A percentile compares a stretch with the other conserved stretches of the same genome.
phyloP scores from a whole-genome alignment of 2,888 invertebrate species.

The Hemicrepidius hirtus region DNA sequence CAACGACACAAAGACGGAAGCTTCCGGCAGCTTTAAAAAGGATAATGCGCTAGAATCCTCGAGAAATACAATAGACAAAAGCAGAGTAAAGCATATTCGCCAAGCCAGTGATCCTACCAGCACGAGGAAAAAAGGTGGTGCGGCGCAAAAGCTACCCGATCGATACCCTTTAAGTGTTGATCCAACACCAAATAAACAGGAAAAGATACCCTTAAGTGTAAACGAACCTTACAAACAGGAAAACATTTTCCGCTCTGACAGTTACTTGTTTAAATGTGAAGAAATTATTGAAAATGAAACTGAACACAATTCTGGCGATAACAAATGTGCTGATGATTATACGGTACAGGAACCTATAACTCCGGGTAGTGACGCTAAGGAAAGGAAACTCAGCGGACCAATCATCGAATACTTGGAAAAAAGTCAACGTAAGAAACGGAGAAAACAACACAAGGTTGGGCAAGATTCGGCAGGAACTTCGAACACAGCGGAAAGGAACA shows the following conservation, averaged over 20 bases:
- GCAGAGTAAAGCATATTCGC: constrained; percentile 32
- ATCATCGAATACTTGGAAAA: constrained; percentile 32
- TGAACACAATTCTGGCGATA: constrained; percentile 4
- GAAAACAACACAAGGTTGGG: constrained; percentile 14
- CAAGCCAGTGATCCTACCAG: constrained; percentile 32
- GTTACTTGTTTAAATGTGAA: constrained; percentile 10
- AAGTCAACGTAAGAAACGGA: constrained; percentile 23
- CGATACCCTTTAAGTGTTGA: constrained; percentile 38
- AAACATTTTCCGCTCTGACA: constrained; percentile 1
- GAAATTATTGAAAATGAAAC: constrained; percentile 8
- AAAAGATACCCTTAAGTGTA: constrained; percentile 18
- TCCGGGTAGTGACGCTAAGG: constrained; percentile 51
- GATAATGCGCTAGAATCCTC: constrained; percentile 41
- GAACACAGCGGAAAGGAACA: constrained; percentile 27
- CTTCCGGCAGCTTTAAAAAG: constrained; percentile 38
- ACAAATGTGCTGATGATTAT: constrained; percentile 29
- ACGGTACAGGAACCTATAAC: constrained; percentile 54
- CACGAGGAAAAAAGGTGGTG: constrained; percentile 22
- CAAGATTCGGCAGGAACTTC: constrained; percentile 20
- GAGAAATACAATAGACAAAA: constrained; percentile 42
- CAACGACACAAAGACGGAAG: constrained; percentile 35
- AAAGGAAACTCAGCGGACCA: constrained; percentile 51
- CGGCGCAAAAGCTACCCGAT: constrained; percentile 23
- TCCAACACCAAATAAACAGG: constrained; percentile 32
- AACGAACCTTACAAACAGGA: constrained; percentile 8